Conservation (phyloP, 2,888 invertebrate genomes). For the Apotomis capreana region DNA sequence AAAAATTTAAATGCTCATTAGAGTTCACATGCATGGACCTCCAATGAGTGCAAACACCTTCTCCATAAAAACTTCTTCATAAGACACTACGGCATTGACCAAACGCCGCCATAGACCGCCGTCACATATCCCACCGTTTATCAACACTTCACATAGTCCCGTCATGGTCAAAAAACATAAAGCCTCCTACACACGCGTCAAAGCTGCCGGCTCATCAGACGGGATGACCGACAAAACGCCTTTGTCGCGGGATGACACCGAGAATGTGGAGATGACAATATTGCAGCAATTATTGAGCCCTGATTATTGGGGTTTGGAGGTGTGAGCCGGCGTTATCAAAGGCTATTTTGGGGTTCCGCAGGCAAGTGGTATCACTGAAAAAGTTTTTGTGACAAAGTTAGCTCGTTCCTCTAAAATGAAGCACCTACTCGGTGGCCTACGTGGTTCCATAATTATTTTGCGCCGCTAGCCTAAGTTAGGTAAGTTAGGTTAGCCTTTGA, state of each 20-base stretch:
- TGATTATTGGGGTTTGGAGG: slow-evolving; percentile 16
- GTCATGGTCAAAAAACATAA: slow-evolving; percentile 15
- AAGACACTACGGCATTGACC: no score
- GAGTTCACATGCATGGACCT: no score
- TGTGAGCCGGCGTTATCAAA: slow-evolving; percentile 31
- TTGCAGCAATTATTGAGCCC: slow-evolving; percentile 21
- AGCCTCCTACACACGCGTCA: slow-evolving; percentile 37
- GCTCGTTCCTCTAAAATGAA: no score
- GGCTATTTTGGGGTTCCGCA: slow-evolving; percentile 7
- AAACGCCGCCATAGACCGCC: not conserved
- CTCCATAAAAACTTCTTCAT: no score
- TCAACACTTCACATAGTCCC: slow-evolving; percentile 21
- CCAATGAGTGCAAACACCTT: no score
- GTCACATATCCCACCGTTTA: slow-evolving; percentile 28
- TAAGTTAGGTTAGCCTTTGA: no score
- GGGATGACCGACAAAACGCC: slow-evolving; percentile 44
- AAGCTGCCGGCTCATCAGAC: slow-evolving; percentile 47
- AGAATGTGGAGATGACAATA: slow-evolving; percentile 27
- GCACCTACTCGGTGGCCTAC: no score
- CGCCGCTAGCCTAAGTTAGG: no score
- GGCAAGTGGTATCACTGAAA: not conserved
- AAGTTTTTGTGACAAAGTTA: no score
- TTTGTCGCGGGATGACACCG: slow-evolving; percentile 45
- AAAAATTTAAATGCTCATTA: no score
- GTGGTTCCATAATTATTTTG: no score